Conservation (phyloP, 2,888 invertebrate species). For the Scelioninae gen. 1 region DNA sequence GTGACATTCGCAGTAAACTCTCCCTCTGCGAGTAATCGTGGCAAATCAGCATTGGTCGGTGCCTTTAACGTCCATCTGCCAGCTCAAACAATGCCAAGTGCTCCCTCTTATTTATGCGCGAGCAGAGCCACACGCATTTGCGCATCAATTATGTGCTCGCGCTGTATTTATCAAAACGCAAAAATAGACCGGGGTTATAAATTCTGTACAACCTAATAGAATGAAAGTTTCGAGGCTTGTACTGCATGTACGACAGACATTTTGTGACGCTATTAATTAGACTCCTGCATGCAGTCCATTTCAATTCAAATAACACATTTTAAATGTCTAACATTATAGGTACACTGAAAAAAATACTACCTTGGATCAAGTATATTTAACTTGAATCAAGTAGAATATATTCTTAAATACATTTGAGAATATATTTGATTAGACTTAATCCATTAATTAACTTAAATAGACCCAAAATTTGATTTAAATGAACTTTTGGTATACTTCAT, state of each 20-base stretch:
- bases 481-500: too few relatives aligned
- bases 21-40: constrained; percentile 73
- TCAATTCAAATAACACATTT: neutral
- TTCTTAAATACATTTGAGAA: too few relatives aligned
- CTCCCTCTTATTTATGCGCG: constrained; percentile 80
- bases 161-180: constrained; percentile 58
- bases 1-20: constrained; percentile 65
- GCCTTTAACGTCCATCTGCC: constrained; percentile 82
- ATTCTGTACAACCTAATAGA: constrained; percentile 22
- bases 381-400: too few relatives aligned
- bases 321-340: too few relatives aligned
- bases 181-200: constrained; percentile 39
- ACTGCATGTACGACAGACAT: constrained; percentile 22
- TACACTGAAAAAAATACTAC: too few relatives aligned
- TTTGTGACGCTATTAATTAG: constrained; percentile 20
- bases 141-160: constrained; percentile 58
- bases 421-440: too few relatives aligned
- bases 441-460: too few relatives aligned
- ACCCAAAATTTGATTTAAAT: too few relatives aligned
- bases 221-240: constrained; percentile 3
- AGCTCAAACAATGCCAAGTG: constrained; percentile 83
- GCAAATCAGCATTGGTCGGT: constrained; percentile 82
- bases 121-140: constrained; percentile 60
- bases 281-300: neutral
- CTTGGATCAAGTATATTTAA: too few relatives aligned